Percentiles rank a stretch among this genome's conserved stretches.
Conservation (phyloP, 2,113 vertebrate genomes). For the Lophura nycthemera region DNA sequence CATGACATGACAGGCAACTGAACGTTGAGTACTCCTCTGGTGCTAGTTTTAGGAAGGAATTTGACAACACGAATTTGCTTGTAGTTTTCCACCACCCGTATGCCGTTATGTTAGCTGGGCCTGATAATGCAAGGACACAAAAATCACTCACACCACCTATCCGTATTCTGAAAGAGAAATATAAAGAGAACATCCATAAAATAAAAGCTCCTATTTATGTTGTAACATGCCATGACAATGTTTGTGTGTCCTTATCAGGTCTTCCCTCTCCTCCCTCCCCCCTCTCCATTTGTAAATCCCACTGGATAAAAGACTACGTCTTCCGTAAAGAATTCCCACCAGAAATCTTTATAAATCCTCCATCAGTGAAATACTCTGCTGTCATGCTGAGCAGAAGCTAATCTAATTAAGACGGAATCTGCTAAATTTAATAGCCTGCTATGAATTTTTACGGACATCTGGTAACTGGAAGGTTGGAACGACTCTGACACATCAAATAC, state of each 20-base stretch:
- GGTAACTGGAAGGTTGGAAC: constrained; percentile 78
- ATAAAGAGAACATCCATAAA: constrained; percentile 71
- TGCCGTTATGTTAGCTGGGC: constrained; percentile 36
- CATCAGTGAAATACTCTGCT: constrained; percentile 77
- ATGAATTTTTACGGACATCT: constrained; percentile 84
- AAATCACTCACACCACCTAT: background rate
- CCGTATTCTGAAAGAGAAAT: constrained; percentile 52
- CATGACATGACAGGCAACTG: constrained; percentile 67
- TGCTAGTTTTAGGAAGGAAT: constrained; percentile 72
- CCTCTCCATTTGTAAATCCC: constrained; percentile 67
- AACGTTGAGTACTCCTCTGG: constrained; percentile 68
- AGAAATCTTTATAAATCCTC: constrained; percentile 81
- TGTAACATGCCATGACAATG: constrained; percentile 68
- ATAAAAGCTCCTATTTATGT: constrained; percentile 70
- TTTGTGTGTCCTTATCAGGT: constrained; percentile 68
- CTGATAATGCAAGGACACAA: constrained; percentile 51
- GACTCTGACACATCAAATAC: constrained; percentile 74
- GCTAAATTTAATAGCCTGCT: constrained; percentile 85
- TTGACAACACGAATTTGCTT: constrained; percentile 75
- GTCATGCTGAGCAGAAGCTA: constrained; percentile 81
- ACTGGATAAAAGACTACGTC: constrained; percentile 75
- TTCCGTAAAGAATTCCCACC: constrained; percentile 82
- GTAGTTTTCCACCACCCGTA: constrained; percentile 58
- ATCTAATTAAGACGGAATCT: constrained; percentile 85
- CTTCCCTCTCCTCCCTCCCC: constrained; percentile 1